Evolutionary conservation across 2,113 vertebrate species (phyloP).

Genomic region (Tachysurus fulvidraco): DNA sequence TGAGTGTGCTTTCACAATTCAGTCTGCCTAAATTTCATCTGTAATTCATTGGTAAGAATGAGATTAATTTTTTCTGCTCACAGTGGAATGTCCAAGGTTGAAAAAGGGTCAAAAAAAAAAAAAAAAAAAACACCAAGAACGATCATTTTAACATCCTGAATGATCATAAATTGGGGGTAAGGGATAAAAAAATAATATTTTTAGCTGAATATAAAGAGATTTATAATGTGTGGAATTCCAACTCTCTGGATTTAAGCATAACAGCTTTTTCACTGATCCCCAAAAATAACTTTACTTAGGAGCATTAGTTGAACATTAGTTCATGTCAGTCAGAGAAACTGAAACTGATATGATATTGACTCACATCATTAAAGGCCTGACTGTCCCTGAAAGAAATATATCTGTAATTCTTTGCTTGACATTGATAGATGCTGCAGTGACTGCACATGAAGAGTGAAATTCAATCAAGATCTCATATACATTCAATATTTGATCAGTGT

Average conservation of each 20-base stretch:
- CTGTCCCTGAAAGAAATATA: not conserved
- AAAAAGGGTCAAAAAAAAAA: not conserved
- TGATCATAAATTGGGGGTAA: not conserved
- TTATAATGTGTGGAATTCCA: not conserved
- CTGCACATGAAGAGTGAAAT: not conserved
- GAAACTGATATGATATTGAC: not conserved
- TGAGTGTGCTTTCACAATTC: not conserved
- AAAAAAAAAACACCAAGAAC: not conserved
- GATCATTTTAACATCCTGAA: not conserved
- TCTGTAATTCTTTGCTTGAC: not conserved
- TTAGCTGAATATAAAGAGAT: not conserved
- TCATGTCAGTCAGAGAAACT: not conserved
- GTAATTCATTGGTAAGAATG: not conserved
- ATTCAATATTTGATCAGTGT: conserved; percentile 24
- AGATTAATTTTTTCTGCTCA: too few relatives aligned
- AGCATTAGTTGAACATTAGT: not conserved
- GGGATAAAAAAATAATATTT: not conserved
- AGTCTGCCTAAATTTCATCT: not conserved
- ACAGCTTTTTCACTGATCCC: not conserved
- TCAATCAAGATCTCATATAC: not conserved
- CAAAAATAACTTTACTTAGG: not conserved
- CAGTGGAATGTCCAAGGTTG: too few relatives aligned
- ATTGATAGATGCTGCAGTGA: conserved; percentile 1
- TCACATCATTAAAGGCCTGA: not conserved
- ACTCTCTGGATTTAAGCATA: not conserved